A percentile compares a stretch with the other conserved stretches of the same genome.
phyloP scores from a whole-genome alignment of 2,797 vertebrate genomes.

The Eptatretus atami region DNA sequence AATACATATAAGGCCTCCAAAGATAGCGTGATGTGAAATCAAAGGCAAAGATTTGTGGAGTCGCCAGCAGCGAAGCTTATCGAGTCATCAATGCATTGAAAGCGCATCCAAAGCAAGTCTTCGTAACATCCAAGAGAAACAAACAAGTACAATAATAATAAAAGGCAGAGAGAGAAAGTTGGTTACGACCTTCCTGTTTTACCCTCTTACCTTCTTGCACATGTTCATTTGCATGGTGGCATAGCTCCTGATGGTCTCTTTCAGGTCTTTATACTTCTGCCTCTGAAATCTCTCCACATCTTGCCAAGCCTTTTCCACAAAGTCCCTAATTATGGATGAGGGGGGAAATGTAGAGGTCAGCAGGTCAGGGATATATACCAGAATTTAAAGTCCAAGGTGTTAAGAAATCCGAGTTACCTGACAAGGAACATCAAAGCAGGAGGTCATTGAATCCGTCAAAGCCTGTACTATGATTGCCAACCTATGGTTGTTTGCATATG shows the following conservation, averaged over 20 bases:
- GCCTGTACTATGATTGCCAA: too few species aligned
- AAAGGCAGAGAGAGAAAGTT: not conserved
- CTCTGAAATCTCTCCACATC: constrained; percentile 65
- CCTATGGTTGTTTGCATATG: too few species aligned
- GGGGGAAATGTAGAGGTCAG: not conserved
- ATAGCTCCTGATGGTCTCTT: constrained; percentile 58
- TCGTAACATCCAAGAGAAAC: not conserved
- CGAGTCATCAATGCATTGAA: not conserved
- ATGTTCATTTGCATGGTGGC: constrained; percentile 82
- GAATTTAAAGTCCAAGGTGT: not conserved
- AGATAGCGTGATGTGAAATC: too few species aligned
- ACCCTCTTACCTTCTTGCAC: constrained; percentile 54
- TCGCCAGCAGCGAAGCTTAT: not conserved
- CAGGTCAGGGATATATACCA: not conserved
- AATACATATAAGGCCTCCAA: too few species aligned
- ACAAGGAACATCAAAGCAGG: too few species aligned
- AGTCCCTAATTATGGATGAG: constrained; percentile 15
- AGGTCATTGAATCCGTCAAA: too few species aligned
- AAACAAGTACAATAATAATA: not conserved
- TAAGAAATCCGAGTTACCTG: too few species aligned
- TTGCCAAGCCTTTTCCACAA: constrained; percentile 43
- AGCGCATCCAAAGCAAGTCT: not conserved
- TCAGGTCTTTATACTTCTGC: constrained; percentile 59
- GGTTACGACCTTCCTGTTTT: not conserved
- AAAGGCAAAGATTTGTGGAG: too few species aligned